phyloP scores from a whole-genome alignment of 1,140 invertebrate species.

The Aleiodes sp. region DNA sequence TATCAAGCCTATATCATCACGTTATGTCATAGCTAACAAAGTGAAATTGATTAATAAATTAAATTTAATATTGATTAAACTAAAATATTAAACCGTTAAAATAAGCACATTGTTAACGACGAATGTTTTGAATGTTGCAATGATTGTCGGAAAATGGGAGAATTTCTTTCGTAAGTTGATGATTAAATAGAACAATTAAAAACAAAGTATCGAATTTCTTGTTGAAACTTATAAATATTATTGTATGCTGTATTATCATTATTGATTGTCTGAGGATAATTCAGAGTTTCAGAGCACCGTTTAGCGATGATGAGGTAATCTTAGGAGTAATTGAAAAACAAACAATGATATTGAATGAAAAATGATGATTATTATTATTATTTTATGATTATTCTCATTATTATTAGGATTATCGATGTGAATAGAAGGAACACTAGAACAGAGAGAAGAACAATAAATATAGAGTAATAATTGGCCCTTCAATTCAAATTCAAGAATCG shows the following conservation, averaged over 20 bases:
- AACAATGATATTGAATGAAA: constrained; percentile 7
- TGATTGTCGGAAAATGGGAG: background rate
- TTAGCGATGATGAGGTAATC: constrained; percentile 41
- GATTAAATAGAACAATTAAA: constrained; percentile 21
- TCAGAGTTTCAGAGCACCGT: constrained; percentile 48
- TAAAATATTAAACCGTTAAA: constrained; percentile 53
- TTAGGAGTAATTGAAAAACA: background rate
- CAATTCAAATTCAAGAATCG: too few relatives aligned
- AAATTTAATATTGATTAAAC: constrained; percentile 35
- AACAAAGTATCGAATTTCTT: constrained; percentile 54
- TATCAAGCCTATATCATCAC: constrained; percentile 67
- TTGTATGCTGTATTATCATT: constrained; percentile 37
- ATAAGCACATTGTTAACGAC: constrained; percentile 58
- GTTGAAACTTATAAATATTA: constrained; percentile 55
- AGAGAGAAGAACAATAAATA: too few relatives aligned
- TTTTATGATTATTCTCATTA: constrained; percentile 10
- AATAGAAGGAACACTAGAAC: too few relatives aligned
- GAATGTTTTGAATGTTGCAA: constrained; percentile 44
- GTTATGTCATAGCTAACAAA: constrained; percentile 53
- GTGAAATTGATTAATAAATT: constrained; percentile 34
- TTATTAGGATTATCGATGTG: background rate
- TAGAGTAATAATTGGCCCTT: too few relatives aligned
- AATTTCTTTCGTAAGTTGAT: background rate
- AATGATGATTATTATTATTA: too few relatives aligned
- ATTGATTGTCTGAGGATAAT: constrained; percentile 38